Base-by-base conservation (phyloP, 2,797 vertebrate species). In the Muraenolepis orangiensis region DNA sequence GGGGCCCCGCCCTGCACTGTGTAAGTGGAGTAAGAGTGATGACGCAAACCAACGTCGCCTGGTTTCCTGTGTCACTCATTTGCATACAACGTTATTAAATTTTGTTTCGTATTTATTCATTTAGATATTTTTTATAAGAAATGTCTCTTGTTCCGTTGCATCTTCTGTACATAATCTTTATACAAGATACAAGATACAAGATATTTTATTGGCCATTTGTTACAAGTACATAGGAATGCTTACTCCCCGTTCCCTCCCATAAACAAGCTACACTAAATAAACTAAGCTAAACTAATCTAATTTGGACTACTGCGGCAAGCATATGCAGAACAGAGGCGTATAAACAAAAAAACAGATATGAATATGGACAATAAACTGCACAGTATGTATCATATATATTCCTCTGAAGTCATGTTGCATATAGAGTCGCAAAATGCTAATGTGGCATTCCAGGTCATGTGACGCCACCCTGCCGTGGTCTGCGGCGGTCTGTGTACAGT, bases 1-100 rank as follows among this genome's bases (percentile, higher is more conserved):
- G 92, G 86, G 0, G 86, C 93, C 1, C 90, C 91, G 0, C 92
- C 95, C 0, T 99, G 98, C 83, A 89, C 94, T 57, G 92, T 77
- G 98, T 99, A 91, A 96, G 97, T 94, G 42, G 12, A 1, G n/a
- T n/a, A 34, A 66, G 4, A 32, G n/a, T 7, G 29, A 12, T 13
- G 6, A 20, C 26, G 10, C 23, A 20, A 10, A 31, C 10, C 51
- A 7, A 1, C n/a, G 16, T 57, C 51, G 2, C n/a, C n/a, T n/a
- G n/a, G n/a, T n/a, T n/a, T n/a, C n/a, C n/a, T n/a, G n/a, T n/a
- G n/a, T 57, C 51, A 4, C 51, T n/a, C 36, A 11, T 46, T 46
- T 46, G 40, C 40, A 46, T 18, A 46, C 51, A 26, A 13, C 13
- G 5, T 4, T 1, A 16, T 51, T n/a, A 6, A 20, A 51, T 38